Evolutionary conservation across 1,140 invertebrate genomes (phyloP).

Genomic region (Augochlora pura): DNA sequence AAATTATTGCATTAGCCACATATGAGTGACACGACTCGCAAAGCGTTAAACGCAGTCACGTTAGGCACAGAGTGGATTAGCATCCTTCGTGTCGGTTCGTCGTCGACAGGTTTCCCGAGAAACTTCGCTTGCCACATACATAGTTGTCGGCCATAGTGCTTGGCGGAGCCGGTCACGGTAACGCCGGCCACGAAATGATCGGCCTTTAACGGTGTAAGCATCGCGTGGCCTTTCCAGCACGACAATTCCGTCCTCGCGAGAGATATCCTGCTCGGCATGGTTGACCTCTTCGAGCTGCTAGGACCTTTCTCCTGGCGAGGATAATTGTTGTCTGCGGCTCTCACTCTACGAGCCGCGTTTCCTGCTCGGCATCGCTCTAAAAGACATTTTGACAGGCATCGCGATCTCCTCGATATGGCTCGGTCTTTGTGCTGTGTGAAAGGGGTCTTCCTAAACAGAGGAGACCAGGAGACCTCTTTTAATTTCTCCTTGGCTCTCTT

Average conservation of each 20-base stretch:
- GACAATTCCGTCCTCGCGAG: constrained; percentile 23
- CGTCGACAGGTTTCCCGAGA: too few species aligned
- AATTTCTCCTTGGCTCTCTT: background rate
- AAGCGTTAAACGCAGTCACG: too few species aligned
- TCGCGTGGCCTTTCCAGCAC: constrained; percentile 46
- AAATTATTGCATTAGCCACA: too few species aligned
- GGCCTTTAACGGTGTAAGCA: background rate
- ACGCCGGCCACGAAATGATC: background rate
- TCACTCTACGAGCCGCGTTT: constrained; percentile 18
- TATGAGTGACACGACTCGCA: too few species aligned
- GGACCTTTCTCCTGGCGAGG: constrained; percentile 46
- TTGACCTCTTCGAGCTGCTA: constrained; percentile 45
- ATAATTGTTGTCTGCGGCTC: constrained; percentile 51
- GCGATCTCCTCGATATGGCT: constrained; percentile 35
- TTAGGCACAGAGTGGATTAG: too few species aligned
- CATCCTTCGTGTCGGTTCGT: too few species aligned
- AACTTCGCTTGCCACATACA: too few species aligned
- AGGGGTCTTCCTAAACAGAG: background rate
- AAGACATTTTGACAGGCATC: constrained; percentile 35
- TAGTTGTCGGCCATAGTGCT: background rate
- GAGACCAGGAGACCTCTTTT: background rate
- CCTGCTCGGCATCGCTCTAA: constrained; percentile 14
- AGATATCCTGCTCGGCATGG: constrained; percentile 43
- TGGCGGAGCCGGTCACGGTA: background rate
- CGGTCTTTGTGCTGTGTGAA: constrained; percentile 29